phyloP scores from a whole-genome alignment of 2,888 invertebrate species.

The Tiphia femorata region DNA sequence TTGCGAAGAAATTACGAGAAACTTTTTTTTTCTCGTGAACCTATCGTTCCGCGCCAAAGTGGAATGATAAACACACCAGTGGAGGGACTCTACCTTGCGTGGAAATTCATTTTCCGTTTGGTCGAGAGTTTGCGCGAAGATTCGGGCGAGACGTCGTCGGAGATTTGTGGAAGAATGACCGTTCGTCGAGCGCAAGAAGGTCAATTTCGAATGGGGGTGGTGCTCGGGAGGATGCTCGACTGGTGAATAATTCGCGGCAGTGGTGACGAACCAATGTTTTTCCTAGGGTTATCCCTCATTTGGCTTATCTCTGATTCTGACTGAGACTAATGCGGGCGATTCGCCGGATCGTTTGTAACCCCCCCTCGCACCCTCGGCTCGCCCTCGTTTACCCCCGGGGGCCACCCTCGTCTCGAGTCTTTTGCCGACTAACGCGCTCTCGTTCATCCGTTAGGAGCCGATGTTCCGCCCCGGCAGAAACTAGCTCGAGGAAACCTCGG shows the following conservation, averaged over 20 bases:
- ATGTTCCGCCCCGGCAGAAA: constrained; percentile 40
- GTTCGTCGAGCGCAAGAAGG: too few species aligned
- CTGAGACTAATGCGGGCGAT: constrained; percentile 62
- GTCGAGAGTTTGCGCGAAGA: too few species aligned
- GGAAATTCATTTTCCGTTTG: too few species aligned
- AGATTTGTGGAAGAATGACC: too few species aligned
- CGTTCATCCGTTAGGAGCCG: constrained; percentile 47
- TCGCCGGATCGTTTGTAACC: constrained; percentile 62
- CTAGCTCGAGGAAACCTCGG: constrained; percentile 33
- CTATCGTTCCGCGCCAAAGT: too few species aligned
- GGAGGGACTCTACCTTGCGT: too few species aligned
- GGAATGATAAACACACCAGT: too few species aligned
- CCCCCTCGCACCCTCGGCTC: constrained; percentile 30
- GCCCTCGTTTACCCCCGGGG: constrained; percentile 44
- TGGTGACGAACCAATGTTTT: constrained; percentile 44
- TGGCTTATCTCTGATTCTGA: constrained; percentile 64
- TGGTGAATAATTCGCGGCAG: constrained; percentile 38
- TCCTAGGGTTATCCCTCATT: constrained; percentile 55
- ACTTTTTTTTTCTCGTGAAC: constrained; percentile 26
- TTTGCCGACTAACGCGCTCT: constrained; percentile 45
- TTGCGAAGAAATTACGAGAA: constrained; percentile 27
- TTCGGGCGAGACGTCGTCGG: too few species aligned
- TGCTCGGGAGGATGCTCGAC: too few species aligned
- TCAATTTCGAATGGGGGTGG: too few species aligned
- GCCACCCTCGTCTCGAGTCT: constrained; percentile 45